Evolutionary conservation across 2,888 invertebrate genomes (phyloP).

Genomic region (Drosophila flavopinicola): DNA sequence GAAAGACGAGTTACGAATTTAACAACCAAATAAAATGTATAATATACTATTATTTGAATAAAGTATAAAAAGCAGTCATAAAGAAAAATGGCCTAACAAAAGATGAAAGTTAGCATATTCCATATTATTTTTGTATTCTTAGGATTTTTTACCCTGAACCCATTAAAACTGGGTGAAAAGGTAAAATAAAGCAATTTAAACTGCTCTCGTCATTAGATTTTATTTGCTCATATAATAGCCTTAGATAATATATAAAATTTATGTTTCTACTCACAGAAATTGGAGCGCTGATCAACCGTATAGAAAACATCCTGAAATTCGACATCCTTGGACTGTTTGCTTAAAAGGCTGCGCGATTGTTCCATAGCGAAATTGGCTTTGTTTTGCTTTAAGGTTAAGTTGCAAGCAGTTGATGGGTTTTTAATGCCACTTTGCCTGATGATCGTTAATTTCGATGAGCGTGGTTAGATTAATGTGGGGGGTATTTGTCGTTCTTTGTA

Average conservation of each 20-base stretch:
- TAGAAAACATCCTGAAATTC: conserved; percentile 84
- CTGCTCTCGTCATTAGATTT: too few relatives aligned
- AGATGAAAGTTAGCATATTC: too few relatives aligned
- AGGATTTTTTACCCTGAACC: too few relatives aligned
- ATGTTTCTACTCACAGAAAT: conserved; percentile 78
- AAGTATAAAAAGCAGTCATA: too few relatives aligned
- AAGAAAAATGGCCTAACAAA: too few relatives aligned
- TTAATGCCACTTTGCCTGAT: conserved; percentile 25
- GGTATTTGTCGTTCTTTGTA: conserved; percentile 21
- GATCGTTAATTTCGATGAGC: conserved; percentile 11
- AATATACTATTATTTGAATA: not conserved
- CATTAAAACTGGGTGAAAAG: too few relatives aligned
- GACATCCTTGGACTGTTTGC: conserved; percentile 81
- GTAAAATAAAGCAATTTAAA: too few relatives aligned
- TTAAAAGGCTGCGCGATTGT: conserved; percentile 54
- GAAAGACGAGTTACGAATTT: not conserved
- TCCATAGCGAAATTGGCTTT: conserved; percentile 43
- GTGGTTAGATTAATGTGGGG: conserved; percentile 8
- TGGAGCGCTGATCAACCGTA: conserved; percentile 79
- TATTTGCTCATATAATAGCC: too few relatives aligned
- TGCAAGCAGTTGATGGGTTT: conserved; percentile 19
- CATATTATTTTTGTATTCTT: too few relatives aligned
- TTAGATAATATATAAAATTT: conserved; percentile 1
- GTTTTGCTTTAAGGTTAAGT: conserved; percentile 3
- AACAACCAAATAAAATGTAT: not conserved